Base-by-base conservation (phyloP, 2,888 invertebrate species). In the Plebejus melissa region DNA sequence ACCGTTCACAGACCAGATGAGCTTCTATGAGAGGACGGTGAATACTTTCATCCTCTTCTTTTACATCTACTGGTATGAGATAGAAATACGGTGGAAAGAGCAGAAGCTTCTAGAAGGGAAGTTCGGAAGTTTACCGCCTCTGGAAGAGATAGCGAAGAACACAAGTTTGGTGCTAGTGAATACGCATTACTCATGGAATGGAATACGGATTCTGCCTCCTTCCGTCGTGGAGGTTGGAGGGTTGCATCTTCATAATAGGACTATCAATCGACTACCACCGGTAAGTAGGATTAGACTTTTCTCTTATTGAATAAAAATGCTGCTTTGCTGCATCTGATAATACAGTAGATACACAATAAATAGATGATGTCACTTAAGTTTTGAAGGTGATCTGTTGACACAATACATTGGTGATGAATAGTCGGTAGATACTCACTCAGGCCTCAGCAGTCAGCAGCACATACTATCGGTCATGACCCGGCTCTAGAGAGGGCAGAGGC, bases 191-290 rank as follows among this genome's bases (percentile, higher is more conserved):
- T 85, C 86, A 69, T 80, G 93, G 75, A 92, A 90, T 75, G 86
- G 88, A 22, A 87, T 91, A 16, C 83, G 87, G 78, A 90, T 91
- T 1, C 77, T 88, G 65, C 88, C 90, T 57, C 94, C 94, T 0
- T 86, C 86, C 16, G 83, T 93, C 13, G 85, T 94, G 1, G 94
- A 94, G 85, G 88, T 94, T 5, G 94, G 94, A 50, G 94, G 94
- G 38, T 85, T 94, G 76, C 94, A 94, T 84, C 83, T 94, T 32
- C 83, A 85, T 77, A 83, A 86, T 57, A 82, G 79, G 72, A 81
- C 74, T 57, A 77, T 81, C 11, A 79, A 81, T 54, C 77, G 83
- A 3, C 77, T 87, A 16, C 81, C 84, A 16, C 76, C 82, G 80
- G 87, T 87, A 81, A 81, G 79, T 69, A 9, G n/a, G 58, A 1